A percentile compares a stretch with the other conserved stretches of the same genome.
Evolutionary conservation across 2,797 vertebrate genomes (phyloP).

Genomic region (Gymnocypris eckloni): DNA sequence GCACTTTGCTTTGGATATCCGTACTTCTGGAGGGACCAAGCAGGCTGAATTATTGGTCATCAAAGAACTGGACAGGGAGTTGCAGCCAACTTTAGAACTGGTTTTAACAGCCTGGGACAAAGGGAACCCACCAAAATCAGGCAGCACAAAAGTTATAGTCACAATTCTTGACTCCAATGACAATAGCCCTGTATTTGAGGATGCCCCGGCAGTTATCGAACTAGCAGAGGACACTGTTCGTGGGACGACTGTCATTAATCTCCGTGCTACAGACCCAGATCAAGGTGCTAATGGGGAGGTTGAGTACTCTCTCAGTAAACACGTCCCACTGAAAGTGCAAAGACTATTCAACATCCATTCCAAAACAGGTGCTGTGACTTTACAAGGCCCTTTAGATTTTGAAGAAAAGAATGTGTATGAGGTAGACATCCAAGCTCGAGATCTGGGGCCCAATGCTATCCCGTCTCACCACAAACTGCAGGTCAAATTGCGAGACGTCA

Average conservation of each 20-base stretch:
- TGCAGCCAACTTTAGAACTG: slow-evolving; percentile 82
- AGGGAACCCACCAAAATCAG: slow-evolving; percentile 86
- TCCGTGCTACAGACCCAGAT: slow-evolving; percentile 89
- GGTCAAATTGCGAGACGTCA: slow-evolving; percentile 86
- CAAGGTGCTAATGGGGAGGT: slow-evolving; percentile 91
- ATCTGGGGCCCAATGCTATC: slow-evolving; percentile 87
- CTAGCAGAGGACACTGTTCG: slow-evolving; percentile 83
- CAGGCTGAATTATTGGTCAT: slow-evolving; percentile 87
- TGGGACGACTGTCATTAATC: slow-evolving; percentile 83
- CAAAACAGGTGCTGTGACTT: slow-evolving; percentile 79
- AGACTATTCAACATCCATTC: slow-evolving; percentile 82
- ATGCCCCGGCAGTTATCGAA: slow-evolving; percentile 81
- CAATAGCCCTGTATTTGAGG: slow-evolving; percentile 89
- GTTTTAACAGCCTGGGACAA: slow-evolving; percentile 86
- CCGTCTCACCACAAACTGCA: slow-evolving; percentile 90
- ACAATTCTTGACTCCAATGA: slow-evolving; percentile 91
- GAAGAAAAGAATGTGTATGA: slow-evolving; percentile 84
- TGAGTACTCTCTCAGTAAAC: slow-evolving; percentile 88
- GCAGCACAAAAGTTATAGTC: slow-evolving; percentile 85
- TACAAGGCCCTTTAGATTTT: slow-evolving; percentile 83
- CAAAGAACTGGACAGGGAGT: slow-evolving; percentile 90
- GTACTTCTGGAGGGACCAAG: slow-evolving; percentile 80
- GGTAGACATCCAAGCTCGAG: slow-evolving; percentile 87
- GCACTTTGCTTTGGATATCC: slow-evolving; percentile 88
- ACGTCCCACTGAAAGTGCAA: slow-evolving; percentile 79